Base-by-base conservation (phyloP, 2,888 invertebrate species). In the Caenorhabditis plicata region DNA sequence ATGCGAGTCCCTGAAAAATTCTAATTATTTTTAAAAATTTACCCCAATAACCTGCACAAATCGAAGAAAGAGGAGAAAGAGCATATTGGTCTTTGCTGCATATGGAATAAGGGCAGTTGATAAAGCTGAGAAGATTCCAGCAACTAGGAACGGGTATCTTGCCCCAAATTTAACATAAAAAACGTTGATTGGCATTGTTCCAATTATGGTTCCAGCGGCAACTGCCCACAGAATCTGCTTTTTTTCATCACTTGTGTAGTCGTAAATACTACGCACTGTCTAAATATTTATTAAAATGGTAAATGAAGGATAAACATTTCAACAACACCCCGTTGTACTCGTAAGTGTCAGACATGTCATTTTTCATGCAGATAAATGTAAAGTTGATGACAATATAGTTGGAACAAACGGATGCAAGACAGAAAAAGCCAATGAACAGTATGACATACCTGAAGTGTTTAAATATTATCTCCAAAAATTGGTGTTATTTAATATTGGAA, bases 321-420 rank as follows among this genome's bases (percentile, higher is more conserved):
- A n/a, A n/a, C n/a, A n/a, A n/a, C n/a, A n/a, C n/a, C n/a, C n/a
- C n/a, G n/a, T n/a, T n/a, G n/a, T n/a, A n/a, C n/a, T n/a, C n/a
- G n/a, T n/a, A n/a, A n/a, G 29, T 42, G 5, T 52, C 57, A 3
- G 55, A 40, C 38, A 50, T 44, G 32, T 71, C 68, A 19, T 62
- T 40, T 42, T 53, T 54, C 73, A 73, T 73, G 56, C 73, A 73
- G 46, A 73, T 71, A 35, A 73, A 65, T 4, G 73, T 67, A 54
- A 73, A 69, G 33, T 73, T 71, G 29, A 73, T 68, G 31, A 69
- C 66, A 38, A 68, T 66, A 40, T 65, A 71, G 51, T 71, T 71
- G 40, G 62, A 68, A 32, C 63, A 63, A 11, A 71, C 57, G 13
- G 68, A 62, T 15, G 71, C 58, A 23, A 71, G 49, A 42, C 71